phyloP scores from a whole-genome alignment of 2,113 vertebrate species.

The Herpetotheres cachinnans region DNA sequence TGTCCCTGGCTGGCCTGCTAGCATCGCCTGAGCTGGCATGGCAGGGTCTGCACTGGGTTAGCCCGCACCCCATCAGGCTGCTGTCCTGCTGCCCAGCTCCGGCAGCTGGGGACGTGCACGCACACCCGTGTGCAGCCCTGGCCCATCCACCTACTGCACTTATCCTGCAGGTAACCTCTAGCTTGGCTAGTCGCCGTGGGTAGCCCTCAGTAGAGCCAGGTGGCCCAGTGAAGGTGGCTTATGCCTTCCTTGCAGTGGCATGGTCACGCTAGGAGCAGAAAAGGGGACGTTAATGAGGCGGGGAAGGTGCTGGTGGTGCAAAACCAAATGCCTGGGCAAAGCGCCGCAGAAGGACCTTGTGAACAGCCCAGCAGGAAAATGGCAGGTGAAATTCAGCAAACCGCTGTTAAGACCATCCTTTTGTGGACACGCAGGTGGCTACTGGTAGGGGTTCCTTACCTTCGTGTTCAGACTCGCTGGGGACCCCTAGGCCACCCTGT shows the following conservation, averaged over 20 bases:
- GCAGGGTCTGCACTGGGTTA: neutral
- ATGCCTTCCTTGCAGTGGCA: neutral
- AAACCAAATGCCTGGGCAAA: neutral
- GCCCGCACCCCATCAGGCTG: neutral
- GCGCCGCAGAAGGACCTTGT: rapidly evolving
- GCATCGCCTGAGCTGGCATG: no score
- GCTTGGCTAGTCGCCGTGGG: neutral
- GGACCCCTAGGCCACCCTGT: neutral
- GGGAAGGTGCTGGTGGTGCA: neutral
- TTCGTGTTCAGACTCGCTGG: neutral
- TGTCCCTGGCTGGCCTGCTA: neutral
- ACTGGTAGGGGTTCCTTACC: rapidly evolving
- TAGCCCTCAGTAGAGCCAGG: neutral
- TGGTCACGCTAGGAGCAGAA: neutral
- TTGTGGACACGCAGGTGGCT: rapidly evolving
- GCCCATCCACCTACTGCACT: neutral
- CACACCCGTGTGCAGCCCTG: neutral
- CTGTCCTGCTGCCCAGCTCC: neutral
- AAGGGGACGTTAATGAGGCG: rapidly evolving
- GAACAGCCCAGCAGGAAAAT: neutral
- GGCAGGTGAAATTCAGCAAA: neutral
- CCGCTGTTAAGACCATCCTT: rapidly evolving
- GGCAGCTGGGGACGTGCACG: neutral
- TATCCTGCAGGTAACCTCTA: neutral
- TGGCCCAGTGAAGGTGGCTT: neutral